Percentiles rank a stretch among this genome's conserved stretches.
Conservation (phyloP, 2,797 vertebrate genomes). For the Chaetophractus vellerosus region DNA sequence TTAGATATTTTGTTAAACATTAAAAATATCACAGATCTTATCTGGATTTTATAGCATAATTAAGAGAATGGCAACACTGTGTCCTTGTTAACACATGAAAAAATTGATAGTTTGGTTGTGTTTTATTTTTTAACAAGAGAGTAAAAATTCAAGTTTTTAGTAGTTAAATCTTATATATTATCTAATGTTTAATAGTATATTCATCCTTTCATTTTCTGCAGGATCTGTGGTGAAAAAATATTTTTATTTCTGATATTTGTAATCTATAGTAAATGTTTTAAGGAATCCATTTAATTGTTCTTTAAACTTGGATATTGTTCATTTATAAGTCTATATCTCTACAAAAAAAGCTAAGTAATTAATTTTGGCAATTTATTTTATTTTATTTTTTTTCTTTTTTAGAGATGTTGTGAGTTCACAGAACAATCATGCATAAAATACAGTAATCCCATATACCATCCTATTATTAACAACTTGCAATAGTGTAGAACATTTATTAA, state of each 20-base stretch:
- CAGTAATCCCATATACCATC: no score
- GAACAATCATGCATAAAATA: no score
- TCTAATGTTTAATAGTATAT: not conserved
- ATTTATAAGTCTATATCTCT: not conserved
- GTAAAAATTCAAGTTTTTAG: not conserved
- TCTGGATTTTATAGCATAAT: not conserved
- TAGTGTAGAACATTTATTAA: no score
- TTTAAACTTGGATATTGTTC: not conserved
- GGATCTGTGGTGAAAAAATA: not conserved
- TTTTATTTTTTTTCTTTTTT: no score
- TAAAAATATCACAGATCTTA: not conserved
- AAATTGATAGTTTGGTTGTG: not conserved
- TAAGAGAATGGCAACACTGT: not conserved
- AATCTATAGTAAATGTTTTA: not conserved
- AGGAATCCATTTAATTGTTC: not conserved
- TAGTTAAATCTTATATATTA: not conserved
- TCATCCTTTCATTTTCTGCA: not conserved
- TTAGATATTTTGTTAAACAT: conserved; percentile 21
- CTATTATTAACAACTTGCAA: no score
- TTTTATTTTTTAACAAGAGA: not conserved
- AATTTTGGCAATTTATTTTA: not conserved
- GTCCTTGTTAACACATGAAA: not conserved
- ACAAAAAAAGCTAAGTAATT: not conserved
- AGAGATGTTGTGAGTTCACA: no score
- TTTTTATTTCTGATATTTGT: not conserved